Base-by-base conservation (phyloP, 2,888 invertebrate species). In the Incurvaria masculella region DNA sequence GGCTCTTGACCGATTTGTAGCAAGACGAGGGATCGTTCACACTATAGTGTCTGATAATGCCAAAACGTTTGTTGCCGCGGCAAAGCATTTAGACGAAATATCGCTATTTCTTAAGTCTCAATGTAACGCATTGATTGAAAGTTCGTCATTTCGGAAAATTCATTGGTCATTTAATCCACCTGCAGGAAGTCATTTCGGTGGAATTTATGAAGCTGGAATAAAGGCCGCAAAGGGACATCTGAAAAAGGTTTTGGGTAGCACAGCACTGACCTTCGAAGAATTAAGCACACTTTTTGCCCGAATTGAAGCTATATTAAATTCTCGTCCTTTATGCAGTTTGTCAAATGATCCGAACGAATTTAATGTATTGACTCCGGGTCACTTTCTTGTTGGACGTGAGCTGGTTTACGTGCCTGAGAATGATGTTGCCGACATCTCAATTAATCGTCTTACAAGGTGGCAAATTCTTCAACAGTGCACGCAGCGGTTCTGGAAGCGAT, bases 401-500 rank as follows among this genome's bases (percentile, higher is more conserved):
- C 20, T 51, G 2, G 11, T 51, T 1, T 26, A 41, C 11, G 42
- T 43, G 14, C 53, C 51, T 17, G 48, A 50, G 19, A 44, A 47
- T 21, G 48, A 51, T 20, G 10, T 51, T 10, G 33, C 46, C 1
- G 40, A 49, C 10, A 11, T 20, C 4, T 33, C 49, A 11, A 18
- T 44, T 8, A 20, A 21, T 17, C 45, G 50, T 8, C 49, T 55
- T 2, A 39, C 45, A 11, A 51, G 54, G 8, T 55, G 54, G 50
- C 49, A 56, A 40, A 40, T 46, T 11, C 23, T 56, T 5, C 55
- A 56, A 45, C 50, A 53, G 8, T 4, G 8, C 8, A 8, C 33
- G 14, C 53, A 52, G 40, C 47, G 47, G n/a, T 54, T 57, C 41
- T 56, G 56, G 56, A 44, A 46, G 11, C 40, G 49, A 11, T 56